phyloP scores from a whole-genome alignment of 2,888 invertebrate genomes.

The Andricus quercusramuli region DNA sequence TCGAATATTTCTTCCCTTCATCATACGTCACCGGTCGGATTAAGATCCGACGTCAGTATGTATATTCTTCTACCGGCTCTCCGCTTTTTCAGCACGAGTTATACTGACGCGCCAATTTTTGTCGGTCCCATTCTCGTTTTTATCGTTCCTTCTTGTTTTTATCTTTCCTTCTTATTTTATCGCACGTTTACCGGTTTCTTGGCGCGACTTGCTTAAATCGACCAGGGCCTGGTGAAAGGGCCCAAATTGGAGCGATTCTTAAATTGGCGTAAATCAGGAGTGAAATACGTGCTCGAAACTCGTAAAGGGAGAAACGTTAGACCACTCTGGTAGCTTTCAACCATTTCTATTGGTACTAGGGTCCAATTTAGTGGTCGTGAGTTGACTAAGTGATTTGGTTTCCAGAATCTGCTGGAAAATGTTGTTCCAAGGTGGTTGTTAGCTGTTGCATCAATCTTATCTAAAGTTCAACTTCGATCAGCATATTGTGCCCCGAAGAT shows the following conservation, averaged over 20 bases:
- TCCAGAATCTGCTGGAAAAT: constrained; percentile 10
- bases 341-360: neutral
- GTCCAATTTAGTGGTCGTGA: constrained; percentile 24
- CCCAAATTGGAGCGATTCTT: neutral
- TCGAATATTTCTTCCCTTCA: constrained; percentile 24
- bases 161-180: constrained; percentile 6
- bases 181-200: neutral
- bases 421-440: constrained; percentile 2
- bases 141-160: constrained; percentile 8
- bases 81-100: neutral
- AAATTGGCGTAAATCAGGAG: constrained; percentile 5
- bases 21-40: constrained; percentile 31
- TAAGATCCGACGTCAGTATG: constrained; percentile 30
- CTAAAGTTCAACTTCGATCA: constrained; percentile 23
- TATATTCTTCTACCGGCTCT: constrained; percentile 2
- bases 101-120: constrained; percentile 24
- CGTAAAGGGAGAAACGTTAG: neutral
- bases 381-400: constrained; percentile 33
- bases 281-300: constrained; percentile 24
- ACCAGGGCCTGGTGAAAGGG: neutral
- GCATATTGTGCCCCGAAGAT: neutral
- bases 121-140: constrained; percentile 18
- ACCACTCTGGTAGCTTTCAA: constrained; percentile 6
- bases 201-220: neutral
- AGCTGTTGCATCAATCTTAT: constrained; percentile 21